A percentile compares a stretch with the other conserved stretches of the same genome.
These are phyloP conservation scores for Luscinia luscinia DNA, from an alignment of 2,797 vertebrate genomes.

Conservation along the genomic window DNA sequence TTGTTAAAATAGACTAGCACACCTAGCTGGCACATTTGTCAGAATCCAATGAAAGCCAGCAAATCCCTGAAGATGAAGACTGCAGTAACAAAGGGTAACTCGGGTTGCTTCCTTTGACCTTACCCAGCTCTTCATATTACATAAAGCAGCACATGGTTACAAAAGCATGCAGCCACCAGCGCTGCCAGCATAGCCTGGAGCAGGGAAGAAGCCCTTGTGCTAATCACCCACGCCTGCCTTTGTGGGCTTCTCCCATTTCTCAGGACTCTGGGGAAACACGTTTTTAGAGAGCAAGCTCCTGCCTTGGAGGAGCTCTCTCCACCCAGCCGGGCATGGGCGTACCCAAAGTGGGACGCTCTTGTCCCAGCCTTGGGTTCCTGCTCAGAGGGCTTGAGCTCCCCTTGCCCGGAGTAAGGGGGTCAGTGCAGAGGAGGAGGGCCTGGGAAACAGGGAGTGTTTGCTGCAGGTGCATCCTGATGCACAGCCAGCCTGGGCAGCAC, in stretches of 20 bases:
- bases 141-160: background rate
- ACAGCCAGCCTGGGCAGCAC: fast-evolving
- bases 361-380: fast-evolving
- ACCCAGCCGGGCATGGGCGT: fast-evolving
- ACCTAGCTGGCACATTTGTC: background rate
- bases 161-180: background rate
- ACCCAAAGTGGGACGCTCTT: background rate
- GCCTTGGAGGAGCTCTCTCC: fast-evolving
- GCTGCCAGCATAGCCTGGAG: background rate
- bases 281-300: background rate
- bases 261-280: background rate
- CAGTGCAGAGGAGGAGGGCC: background rate
- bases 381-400: background rate
- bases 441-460: background rate
- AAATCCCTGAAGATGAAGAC: background rate
- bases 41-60: background rate
- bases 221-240: background rate
- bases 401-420: too few species aligned
- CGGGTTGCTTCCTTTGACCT: background rate
- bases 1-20: background rate
- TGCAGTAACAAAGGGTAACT: background rate
- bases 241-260: background rate
- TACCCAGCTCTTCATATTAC: background rate
- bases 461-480: fast-evolving
- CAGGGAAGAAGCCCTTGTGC: background rate